Evolutionary conservation across 2,888 invertebrate genomes (phyloP), one percentile per base, ranked within the genome.

Genomic region (Eristalis tenax): DNA sequence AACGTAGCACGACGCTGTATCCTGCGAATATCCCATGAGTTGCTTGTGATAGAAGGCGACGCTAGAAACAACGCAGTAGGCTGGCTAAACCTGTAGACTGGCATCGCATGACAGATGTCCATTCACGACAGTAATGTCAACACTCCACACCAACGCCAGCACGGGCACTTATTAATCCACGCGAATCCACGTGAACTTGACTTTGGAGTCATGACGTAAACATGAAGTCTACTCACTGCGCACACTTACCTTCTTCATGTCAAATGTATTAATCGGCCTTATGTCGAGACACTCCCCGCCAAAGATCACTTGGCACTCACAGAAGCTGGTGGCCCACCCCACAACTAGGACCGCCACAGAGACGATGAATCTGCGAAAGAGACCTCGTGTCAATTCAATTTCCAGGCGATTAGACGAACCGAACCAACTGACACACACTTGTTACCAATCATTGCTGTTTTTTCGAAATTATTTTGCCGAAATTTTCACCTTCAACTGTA

Each of bases 241-340:
- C 18, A 35, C 13, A 68, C 68, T 28, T 50, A 81, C 81, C 81
- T 22, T 63, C 23, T 64, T 0, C n/a, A 81, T 69, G 15, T 81
- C 64, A 28, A 81, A 81, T n/a, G 69, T 23, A 22, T 81, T 38
- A 8, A 81, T 35, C 13, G 28, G 13, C 3, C 56, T 18, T 56
- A 81, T 3, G 15, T 69, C 74, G 4, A 74, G 18, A 13, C 81
- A 81, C 56, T 81, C 73, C n/a, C 81, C 81, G 22, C 81, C 81
- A 32, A 74, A 74, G 57, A 81, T 75, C 40, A 81, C 81, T 40
- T 81, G 81, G 43, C 81, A 63, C 5, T 75, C 22, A 40, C 81
- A 81, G 11, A 57, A 13, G 2, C 13, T 56, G 1, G 63, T 56
- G 1, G 63, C 69, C 63, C 74, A 81, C 40, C 69, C 74, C 4